These are phyloP conservation scores for Anolis carolinensis DNA, from an alignment of 2,113 vertebrate genomes.

Conservation along the genomic window DNA sequence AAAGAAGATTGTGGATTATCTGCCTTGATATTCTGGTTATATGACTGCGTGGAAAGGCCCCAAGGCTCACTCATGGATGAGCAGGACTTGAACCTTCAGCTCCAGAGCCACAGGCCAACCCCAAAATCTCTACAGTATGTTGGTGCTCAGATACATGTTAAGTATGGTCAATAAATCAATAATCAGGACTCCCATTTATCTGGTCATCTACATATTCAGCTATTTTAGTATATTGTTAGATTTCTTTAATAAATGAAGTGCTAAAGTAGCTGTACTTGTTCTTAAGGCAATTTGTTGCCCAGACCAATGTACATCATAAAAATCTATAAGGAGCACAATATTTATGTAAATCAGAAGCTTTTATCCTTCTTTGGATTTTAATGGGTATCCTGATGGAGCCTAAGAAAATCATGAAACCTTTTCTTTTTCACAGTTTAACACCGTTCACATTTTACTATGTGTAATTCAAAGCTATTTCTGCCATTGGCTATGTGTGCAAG, in stretches of 20 bases:
- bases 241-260: background rate
- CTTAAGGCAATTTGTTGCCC: background rate
- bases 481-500: constrained; percentile 33
- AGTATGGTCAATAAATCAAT: background rate
- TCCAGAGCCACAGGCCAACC: too few species aligned
- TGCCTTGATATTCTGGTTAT: too few species aligned
- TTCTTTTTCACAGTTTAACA: constrained; percentile 58
- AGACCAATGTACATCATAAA: constrained; percentile 11
- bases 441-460: constrained; percentile 54
- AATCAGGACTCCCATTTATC: background rate
- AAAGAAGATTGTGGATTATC: too few species aligned
- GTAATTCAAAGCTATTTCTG: constrained; percentile 58
- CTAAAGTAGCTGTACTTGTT: background rate
- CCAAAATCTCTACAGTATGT: too few species aligned
- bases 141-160: background rate
- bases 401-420: constrained; percentile 45
- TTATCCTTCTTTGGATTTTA: constrained; percentile 23
- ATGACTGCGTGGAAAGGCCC: too few species aligned
- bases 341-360: background rate
- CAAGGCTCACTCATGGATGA: too few species aligned
- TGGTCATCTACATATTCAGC: background rate
- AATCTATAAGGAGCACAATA: constrained; percentile 15
- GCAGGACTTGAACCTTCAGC: too few species aligned
- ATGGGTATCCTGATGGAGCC: constrained; percentile 40
- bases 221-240: background rate